Conservation (phyloP, 2,113 vertebrate genomes). For the Synodontis membranacea region DNA sequence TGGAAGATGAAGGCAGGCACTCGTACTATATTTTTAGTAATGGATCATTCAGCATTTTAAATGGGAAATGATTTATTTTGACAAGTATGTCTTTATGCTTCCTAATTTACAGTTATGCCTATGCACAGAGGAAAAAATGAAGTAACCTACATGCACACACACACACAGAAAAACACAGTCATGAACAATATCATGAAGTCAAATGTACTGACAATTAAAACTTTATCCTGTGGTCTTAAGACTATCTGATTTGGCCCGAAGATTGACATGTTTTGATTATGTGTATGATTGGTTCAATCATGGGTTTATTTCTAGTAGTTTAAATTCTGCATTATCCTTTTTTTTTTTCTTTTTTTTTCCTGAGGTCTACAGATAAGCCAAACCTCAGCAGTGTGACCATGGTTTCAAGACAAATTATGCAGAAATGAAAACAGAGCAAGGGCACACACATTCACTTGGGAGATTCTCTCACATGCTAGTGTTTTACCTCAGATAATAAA, state of each 20-base stretch:
- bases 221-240: neutral
- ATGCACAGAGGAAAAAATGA: neutral
- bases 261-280: neutral
- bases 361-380: constrained; percentile 40
- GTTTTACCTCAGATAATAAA: constrained; percentile 44
- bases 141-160: neutral
- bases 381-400: constrained; percentile 25
- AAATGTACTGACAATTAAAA: neutral
- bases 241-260: neutral
- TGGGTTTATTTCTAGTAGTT: constrained; percentile 39
- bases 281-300: constrained; percentile 20
- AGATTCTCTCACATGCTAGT: constrained; percentile 37
- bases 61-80: constrained; percentile 28
- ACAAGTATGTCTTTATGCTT: constrained; percentile 16
- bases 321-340: neutral
- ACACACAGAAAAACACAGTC: constrained; percentile 9
- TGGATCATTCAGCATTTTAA: constrained; percentile 51
- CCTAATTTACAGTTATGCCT: neutral
- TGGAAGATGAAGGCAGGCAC: neutral
- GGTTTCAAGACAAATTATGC: constrained; percentile 55
- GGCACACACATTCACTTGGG: constrained; percentile 37
- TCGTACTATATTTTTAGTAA: constrained; percentile 60
- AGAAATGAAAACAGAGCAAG: constrained; percentile 48
- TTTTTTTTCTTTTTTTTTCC: neutral
- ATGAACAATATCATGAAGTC: neutral